phyloP scores from a whole-genome alignment of 2,888 invertebrate genomes.

The Rhorus exstirpatorius region DNA sequence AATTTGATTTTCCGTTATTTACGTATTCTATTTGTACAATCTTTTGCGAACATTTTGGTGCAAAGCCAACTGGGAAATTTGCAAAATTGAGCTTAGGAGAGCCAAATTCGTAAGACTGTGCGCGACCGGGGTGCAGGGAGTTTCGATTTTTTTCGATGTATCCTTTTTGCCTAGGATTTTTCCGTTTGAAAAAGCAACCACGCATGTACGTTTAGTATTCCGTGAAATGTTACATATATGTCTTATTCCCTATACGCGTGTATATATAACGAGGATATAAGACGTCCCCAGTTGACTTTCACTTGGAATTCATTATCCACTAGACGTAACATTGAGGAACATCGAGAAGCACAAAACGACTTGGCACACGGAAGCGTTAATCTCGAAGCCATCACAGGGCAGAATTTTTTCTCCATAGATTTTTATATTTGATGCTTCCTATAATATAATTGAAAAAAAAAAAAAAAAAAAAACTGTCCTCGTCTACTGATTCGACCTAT shows the following conservation, averaged over 20 bases:
- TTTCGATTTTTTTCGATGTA: constrained; percentile 1
- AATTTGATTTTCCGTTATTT: no score
- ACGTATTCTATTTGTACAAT: no score
- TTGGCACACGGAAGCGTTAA: constrained; percentile 62
- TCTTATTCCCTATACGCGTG: constrained; percentile 19
- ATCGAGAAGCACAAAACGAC: constrained; percentile 56
- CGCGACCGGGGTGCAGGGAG: no score
- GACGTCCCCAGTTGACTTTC: constrained; percentile 60
- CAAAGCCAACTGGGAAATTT: no score
- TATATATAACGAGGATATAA: constrained; percentile 54
- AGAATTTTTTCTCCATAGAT: not conserved
- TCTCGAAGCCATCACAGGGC: constrained; percentile 48
- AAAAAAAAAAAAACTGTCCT: constrained; percentile 30
- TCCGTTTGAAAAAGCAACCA: not conserved
- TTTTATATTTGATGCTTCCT: constrained; percentile 17
- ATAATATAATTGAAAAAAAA: constrained; percentile 23
- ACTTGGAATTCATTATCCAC: constrained; percentile 69
- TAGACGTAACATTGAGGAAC: constrained; percentile 68
- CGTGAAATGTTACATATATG: not conserved
- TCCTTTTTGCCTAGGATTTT: not conserved
- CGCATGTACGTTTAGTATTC: not conserved
- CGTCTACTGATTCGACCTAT: not conserved
- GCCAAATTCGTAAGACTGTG: no score
- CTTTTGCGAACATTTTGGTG: no score
- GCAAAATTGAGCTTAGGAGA: no score